Conservation (phyloP, 2,113 vertebrate species). For the Agapornis roseicollis region DNA sequence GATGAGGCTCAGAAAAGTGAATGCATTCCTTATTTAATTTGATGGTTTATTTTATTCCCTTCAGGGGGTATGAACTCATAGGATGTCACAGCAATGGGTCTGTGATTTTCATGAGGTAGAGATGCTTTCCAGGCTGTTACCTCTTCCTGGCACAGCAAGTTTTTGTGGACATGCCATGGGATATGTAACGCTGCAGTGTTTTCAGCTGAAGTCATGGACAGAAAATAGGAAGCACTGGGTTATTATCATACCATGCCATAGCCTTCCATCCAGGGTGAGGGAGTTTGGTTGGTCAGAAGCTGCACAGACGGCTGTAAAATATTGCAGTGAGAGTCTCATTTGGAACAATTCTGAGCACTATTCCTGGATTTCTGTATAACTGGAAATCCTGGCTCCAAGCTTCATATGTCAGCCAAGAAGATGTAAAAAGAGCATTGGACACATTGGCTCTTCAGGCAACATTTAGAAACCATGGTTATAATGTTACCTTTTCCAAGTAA, state of each 20-base stretch:
- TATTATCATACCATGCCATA: background rate
- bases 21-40: background rate
- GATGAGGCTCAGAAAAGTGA: background rate
- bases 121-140: background rate
- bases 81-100: background rate
- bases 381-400: background rate
- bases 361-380: background rate
- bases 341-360: background rate
- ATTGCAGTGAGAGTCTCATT: background rate
- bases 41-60: background rate
- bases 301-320: background rate
- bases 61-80: background rate
- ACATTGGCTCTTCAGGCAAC: background rate
- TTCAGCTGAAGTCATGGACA: conserved; percentile 28
- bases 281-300: background rate
- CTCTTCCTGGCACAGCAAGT: background rate
- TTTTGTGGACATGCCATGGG: background rate
- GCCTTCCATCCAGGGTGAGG: background rate
- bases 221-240: background rate
- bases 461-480: background rate
- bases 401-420: background rate
- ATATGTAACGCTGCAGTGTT: background rate
- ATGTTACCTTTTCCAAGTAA: background rate
- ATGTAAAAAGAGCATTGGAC: background rate
- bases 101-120: background rate